These are phyloP conservation scores for Anabas testudineus DNA, from an alignment of 2,797 vertebrate genomes.

Conservation along the genomic window DNA sequence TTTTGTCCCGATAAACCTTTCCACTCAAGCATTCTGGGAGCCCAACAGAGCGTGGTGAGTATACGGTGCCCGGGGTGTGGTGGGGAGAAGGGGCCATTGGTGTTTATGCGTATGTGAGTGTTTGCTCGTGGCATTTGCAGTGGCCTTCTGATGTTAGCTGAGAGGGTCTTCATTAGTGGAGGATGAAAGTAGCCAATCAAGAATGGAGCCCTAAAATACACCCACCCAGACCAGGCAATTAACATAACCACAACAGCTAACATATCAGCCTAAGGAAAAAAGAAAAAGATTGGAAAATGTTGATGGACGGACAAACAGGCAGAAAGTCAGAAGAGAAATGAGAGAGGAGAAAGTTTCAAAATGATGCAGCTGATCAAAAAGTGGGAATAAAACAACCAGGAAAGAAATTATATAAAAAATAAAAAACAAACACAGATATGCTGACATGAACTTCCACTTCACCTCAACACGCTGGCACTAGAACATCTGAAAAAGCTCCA, in stretches of 20 bases:
- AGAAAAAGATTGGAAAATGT: slow-evolving; percentile 26
- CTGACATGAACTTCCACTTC: slow-evolving; percentile 55
- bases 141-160: slow-evolving; percentile 51
- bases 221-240: slow-evolving; percentile 28
- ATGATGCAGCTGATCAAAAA: slow-evolving; percentile 46
- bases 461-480: slow-evolving; percentile 22
- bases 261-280: slow-evolving; percentile 21
- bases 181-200: slow-evolving; percentile 56
- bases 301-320: slow-evolving; percentile 10
- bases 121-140: slow-evolving; percentile 54
- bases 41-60: slow-evolving; percentile 68
- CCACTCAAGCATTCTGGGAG: slow-evolving; percentile 72
- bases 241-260: slow-evolving; percentile 52
- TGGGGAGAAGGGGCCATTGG: slow-evolving; percentile 25
- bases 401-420: slow-evolving; percentile 28
- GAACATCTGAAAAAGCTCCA: slow-evolving; percentile 57
- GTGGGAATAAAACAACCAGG: slow-evolving; percentile 10
- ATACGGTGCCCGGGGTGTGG: slow-evolving; percentile 62
- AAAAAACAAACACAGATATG: slow-evolving; percentile 22
- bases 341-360: slow-evolving; percentile 5
- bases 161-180: slow-evolving; percentile 55
- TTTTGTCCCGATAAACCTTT: slow-evolving; percentile 76
- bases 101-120: slow-evolving; percentile 26
- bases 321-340: not conserved
- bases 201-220: slow-evolving; percentile 25